Base-by-base conservation (phyloP, 2,888 invertebrate genomes). In the Philereme vetulata region DNA sequence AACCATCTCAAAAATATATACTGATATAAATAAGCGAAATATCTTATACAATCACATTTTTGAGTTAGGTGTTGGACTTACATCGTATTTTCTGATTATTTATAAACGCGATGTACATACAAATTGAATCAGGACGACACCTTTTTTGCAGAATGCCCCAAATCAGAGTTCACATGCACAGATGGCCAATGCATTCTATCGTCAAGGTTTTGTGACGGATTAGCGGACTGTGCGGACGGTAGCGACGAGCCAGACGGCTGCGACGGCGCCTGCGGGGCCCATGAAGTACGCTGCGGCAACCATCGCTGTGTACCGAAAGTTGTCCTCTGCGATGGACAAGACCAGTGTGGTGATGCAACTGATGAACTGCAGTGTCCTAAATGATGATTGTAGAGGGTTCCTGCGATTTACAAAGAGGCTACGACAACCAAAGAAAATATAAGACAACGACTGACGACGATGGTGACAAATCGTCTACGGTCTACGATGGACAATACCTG, bases 151-250 rank as follows among this genome's bases (percentile, higher is more conserved):
- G 93, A 85, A 72, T 93, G 93, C 71, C 88, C 91, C 5, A 75
- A 79, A 60, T 80, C 86, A 61, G 88, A 93, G 71, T 92, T 92
- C 62, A 90, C 92, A 0, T 96, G 96, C 80, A 93, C 92, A 48
- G 93, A 94, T 75, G 95, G 95, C 10, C 87, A 90, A 64, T 96
- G 96, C 83, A 94, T 96, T 68, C 76, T 88, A 32, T 92, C 93
- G 60, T 89, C 93, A 48, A 89, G 94, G 56, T 95, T 96, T 83
- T 96, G 96, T 80, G 96, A 96, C 74, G 95, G 95, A 0, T 84
- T 93, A 52, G 83, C 90, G 1, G 95, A 96, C 78, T 96, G 96
- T 74, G 77, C 75, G 0, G 96, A 96, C 70, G 89, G 92, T 57
- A 95, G 95, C 43, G 96, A 96, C 75, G 96, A 96, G 81, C 96